phyloP scores from a whole-genome alignment of 1,140 invertebrate species.

The Laupala kohalensis region DNA sequence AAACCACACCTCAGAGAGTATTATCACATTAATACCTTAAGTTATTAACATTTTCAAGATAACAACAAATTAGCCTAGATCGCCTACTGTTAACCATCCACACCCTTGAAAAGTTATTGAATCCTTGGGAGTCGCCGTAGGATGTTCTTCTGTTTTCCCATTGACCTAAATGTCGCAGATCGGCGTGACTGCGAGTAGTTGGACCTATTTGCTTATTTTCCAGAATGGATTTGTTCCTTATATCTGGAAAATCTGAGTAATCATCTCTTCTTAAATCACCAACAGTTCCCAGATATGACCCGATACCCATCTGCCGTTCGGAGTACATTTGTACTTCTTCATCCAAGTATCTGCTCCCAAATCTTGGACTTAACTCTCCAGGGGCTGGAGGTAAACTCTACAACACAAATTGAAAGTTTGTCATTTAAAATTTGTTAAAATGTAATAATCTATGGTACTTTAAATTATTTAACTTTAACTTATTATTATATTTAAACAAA shows the following conservation, averaged over 20 bases:
- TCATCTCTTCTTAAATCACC: slow-evolving; percentile 8
- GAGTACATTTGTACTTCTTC: slow-evolving; percentile 6
- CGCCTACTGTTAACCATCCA: slow-evolving; percentile 1
- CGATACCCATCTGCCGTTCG: neutral
- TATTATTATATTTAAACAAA: too few relatives aligned
- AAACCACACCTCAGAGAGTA: slow-evolving; percentile 7
- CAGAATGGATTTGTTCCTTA: neutral
- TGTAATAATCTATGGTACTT: too few relatives aligned
- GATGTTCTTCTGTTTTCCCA: slow-evolving; percentile 10
- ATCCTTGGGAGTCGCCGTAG: slow-evolving; percentile 4
- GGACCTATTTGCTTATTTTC: neutral
- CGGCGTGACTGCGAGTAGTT: slow-evolving; percentile 1
- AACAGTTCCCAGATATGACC: neutral
- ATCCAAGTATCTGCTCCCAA: slow-evolving; percentile 9
- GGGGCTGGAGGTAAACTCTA: slow-evolving; percentile 6
- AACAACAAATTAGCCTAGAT: neutral
- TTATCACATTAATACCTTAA: neutral
- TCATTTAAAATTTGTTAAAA: neutral
- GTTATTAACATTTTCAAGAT: neutral
- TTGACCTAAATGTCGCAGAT: neutral
- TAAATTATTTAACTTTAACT: too few relatives aligned
- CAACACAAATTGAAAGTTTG: neutral
- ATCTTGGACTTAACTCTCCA: slow-evolving; percentile 5
- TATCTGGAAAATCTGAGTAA: neutral
- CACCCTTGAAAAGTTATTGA: slow-evolving; percentile 12